phyloP scores from a whole-genome alignment of 1,140 invertebrate species.

The Lethocerus indicus region DNA sequence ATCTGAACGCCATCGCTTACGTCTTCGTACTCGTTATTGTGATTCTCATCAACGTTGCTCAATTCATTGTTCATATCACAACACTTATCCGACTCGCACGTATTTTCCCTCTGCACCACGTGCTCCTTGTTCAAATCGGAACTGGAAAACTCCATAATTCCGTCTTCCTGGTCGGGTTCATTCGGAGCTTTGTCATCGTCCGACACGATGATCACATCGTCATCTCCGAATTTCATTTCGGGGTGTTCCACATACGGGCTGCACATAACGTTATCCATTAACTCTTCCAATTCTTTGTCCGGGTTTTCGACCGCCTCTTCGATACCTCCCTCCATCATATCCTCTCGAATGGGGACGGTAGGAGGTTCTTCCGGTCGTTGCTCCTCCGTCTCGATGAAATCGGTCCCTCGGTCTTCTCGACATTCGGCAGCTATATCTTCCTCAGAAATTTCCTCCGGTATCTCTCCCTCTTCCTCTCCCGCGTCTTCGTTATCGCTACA shows the following conservation, averaged over 20 bases:
- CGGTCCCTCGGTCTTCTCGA: background rate
- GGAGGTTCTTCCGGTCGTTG: too few relatives aligned
- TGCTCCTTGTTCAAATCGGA: background rate
- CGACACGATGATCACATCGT: background rate
- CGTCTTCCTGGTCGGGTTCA: background rate
- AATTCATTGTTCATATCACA: too few relatives aligned
- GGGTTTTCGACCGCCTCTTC: too few relatives aligned
- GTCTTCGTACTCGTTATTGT: constrained; percentile 9
- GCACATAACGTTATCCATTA: too few relatives aligned
- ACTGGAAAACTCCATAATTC: background rate
- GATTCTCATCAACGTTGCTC: constrained; percentile 9
- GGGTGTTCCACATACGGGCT: background rate
- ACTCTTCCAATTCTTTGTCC: too few relatives aligned
- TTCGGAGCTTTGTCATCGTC: background rate
- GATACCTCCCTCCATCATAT: too few relatives aligned
- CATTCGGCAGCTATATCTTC: background rate
- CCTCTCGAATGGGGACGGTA: too few relatives aligned
- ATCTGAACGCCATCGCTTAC: too few relatives aligned
- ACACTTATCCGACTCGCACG: too few relatives aligned
- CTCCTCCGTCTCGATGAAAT: too few relatives aligned
- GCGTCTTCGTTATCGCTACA: background rate
- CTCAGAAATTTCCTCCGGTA: background rate
- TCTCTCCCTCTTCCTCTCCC: background rate
- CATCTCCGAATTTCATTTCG: background rate
- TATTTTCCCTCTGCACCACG: too few relatives aligned